Conservation (phyloP, 2,888 invertebrate species). For the Euplexia lucipara region DNA sequence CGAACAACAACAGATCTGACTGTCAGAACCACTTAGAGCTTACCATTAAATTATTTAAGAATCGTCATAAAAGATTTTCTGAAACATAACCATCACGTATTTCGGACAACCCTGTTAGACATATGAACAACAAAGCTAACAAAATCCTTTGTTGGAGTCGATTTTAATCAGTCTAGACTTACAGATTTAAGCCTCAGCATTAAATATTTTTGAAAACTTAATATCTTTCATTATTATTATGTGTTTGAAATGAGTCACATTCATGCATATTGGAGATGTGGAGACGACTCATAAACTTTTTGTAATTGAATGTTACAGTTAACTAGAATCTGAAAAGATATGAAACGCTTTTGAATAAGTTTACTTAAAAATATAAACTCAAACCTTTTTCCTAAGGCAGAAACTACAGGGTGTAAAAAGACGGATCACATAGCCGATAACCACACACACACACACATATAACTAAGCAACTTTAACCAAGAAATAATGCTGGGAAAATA, state of each 20-base stretch:
- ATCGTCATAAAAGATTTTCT: no score
- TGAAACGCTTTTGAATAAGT: not conserved
- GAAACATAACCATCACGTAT: not conserved
- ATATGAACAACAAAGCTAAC: not conserved
- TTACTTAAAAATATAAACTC: not conserved
- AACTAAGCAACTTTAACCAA: no score
- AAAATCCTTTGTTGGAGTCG: constrained; percentile 6
- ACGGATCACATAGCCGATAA: no score
- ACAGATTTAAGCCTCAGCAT: not conserved
- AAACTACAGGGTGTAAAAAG: no score
- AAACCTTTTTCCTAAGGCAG: no score
- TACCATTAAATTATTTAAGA: not conserved
- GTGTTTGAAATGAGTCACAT: not conserved
- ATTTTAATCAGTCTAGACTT: constrained; percentile 37
- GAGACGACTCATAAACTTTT: not conserved
- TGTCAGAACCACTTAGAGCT: no score
- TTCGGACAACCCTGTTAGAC: constrained; percentile 14
- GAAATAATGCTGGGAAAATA: no score
- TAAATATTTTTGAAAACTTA: constrained; percentile 5
- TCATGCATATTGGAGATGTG: not conserved
- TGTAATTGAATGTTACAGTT: not conserved
- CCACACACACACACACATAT: no score
- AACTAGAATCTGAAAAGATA: not conserved
- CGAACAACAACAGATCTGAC: no score
- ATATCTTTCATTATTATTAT: constrained; percentile 7